Evolutionary conservation across 2,113 vertebrate species (phyloP).

Genomic region (Passer domesticus): DNA sequence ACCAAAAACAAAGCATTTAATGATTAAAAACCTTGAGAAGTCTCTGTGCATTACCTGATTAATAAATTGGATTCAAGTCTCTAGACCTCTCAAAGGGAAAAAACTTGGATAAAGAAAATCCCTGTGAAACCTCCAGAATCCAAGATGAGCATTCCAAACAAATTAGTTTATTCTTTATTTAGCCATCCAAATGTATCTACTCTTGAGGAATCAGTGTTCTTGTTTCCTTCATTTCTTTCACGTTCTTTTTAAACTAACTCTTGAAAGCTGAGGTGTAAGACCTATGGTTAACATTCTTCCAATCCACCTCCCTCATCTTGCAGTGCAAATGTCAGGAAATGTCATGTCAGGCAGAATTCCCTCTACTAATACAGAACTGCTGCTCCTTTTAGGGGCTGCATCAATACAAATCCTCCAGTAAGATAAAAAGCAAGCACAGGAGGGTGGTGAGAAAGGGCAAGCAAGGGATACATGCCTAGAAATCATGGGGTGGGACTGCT

Average conservation of each 20-base stretch:
- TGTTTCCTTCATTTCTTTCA: background rate
- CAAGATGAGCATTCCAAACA: background rate
- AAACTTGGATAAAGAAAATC: background rate
- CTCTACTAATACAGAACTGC: background rate
- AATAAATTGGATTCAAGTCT: background rate
- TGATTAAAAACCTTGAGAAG: background rate
- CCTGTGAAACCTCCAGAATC: background rate
- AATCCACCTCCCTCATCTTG: background rate
- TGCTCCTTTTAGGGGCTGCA: background rate
- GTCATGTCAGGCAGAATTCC: background rate
- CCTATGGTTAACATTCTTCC: background rate
- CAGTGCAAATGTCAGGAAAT: constrained; percentile 23
- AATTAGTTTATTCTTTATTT: background rate
- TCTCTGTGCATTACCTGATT: background rate
- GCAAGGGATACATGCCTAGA: background rate
- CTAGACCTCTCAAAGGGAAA: background rate
- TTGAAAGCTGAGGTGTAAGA: background rate
- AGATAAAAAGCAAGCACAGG: background rate
- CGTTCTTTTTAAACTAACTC: background rate
- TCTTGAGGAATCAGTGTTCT: background rate
- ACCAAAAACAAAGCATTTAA: background rate
- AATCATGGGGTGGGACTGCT: background rate
- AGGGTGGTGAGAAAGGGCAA: background rate
- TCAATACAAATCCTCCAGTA: background rate
- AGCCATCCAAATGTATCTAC: background rate